These are phyloP conservation scores for Bombus polaris DNA, from an alignment of 1,140 invertebrate species.

Conservation along the genomic window DNA sequence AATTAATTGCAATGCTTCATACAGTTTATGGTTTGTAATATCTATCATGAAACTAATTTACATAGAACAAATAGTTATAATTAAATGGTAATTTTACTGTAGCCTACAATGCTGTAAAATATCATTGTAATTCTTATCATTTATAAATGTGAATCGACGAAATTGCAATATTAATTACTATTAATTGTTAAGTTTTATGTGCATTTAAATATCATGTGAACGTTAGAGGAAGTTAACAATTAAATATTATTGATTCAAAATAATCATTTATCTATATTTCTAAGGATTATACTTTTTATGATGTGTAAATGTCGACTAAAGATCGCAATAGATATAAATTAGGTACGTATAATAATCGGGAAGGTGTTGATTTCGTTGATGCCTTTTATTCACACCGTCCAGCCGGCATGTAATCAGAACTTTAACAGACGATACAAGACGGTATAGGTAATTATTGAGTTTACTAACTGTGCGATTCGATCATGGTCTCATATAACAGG, in stretches of 20 bases:
- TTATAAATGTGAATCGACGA: background rate
- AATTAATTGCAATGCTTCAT: background rate
- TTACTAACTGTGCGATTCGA: conserved; percentile 27
- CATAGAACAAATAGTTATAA: background rate
- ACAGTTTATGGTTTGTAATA: background rate
- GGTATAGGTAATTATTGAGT: conserved; percentile 36
- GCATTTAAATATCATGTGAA: background rate
- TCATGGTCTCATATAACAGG: conserved; percentile 24
- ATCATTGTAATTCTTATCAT: background rate
- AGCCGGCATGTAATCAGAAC: background rate
- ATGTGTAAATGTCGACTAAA: background rate
- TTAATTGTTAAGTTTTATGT: too few relatives aligned
- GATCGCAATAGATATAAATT: background rate
- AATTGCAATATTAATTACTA: background rate
- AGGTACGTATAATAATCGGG: background rate
- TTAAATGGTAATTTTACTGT: background rate
- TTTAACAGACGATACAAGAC: background rate
- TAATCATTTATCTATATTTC: background rate
- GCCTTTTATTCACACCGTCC: conserved; percentile 13
- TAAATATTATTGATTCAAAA: background rate
- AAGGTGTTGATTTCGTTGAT: background rate
- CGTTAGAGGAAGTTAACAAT: background rate
- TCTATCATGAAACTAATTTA: background rate
- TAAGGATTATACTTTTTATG: background rate
- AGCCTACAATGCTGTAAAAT: background rate